Base-by-base conservation (phyloP, 2,113 vertebrate genomes). In the Zosterops japonicus region DNA sequence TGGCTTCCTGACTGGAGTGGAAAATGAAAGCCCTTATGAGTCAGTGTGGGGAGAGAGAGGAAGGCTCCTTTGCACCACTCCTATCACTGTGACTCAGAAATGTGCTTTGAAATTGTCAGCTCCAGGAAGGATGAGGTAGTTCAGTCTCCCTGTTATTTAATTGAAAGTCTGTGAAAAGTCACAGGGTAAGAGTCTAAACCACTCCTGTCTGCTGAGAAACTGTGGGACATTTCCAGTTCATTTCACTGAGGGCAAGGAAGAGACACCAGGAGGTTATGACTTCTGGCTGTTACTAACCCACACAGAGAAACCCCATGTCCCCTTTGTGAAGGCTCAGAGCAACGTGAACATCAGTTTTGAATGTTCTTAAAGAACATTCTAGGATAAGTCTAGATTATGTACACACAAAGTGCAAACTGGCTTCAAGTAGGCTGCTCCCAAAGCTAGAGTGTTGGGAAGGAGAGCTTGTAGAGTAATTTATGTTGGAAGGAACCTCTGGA, bases 21-120 rank as follows among this genome's bases (percentile, higher is more conserved):
- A 83, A 83, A 84, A 90, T n/a, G 83, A 87, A 91, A 92, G 60
- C 27, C 56, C 46, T 28, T 56, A 57, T 93, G 94, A 94, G 72
- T 93, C 91, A 92, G 42, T 44, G 42, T 1, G 1, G 52, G 6
- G 17, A 23, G 70, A 83, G 35, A 53, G 68, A 55, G 60, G 68
- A 83, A 47, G 23, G 42, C 47, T 96, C 76, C 76, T 69, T 65
- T 57, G 39, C 86, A 55, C 46, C 3, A 9, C 52, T 96, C 46
- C 71, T 80, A 68, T 83, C 39, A 6, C 47, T 11, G 60, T 94
- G 94, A 90, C 86, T 94, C 93, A 94, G 41, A 95, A 36, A 9
- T 11, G 19, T 57, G 69, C 88, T 94, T 83, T 83, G 79, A 88
- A 83, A 81, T 78, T 59, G 47, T 56, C 61, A 75, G 83, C 60